Evolutionary conservation across 2,888 invertebrate genomes (phyloP), one percentile per base, ranked within the genome.

Genomic region (Eristalinus aeneus): DNA sequence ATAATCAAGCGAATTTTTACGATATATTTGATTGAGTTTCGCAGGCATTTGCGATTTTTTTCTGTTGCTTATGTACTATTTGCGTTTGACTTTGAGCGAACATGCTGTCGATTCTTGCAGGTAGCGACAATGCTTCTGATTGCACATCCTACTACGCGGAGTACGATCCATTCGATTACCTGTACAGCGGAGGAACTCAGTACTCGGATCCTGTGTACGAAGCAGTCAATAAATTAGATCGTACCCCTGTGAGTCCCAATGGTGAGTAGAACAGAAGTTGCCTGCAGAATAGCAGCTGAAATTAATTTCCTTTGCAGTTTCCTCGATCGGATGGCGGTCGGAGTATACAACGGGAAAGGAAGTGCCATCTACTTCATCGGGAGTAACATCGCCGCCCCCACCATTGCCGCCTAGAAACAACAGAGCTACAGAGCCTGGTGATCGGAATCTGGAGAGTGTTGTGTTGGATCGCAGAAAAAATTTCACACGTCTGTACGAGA

Each of bases 121-220:
- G 94, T 89, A 94, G 93, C 89, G 94, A 94, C 89, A 91, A 93
- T 80, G 93, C 93, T 87, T 95, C 95, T 23, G 94, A 95, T 88
- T 94, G 94, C 88, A 93, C 94, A 79, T 95, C 95, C 69, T 95
- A 96, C 88, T 96, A 96, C 89, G 95, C 96, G 89, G 95, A 95
- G 83, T 96, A 96, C 90, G 96, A 96, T 92, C 96, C 96, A n/a
- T 96, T 96, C 89, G 96, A 96, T 91, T 96, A 96, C 91, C 94
- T 96, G 91, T 95, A 96, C 90, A 94, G 94, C 89, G 94, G 94
- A 53, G 94, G 94, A 36, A 94, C 95, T 87, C 95, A 94, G 89
- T 95, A 94, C 89, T 95, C 95, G 82, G 95, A 96, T 92, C 95
- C 96, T 6, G 94, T 96, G 75, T 96, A 96, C 90, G 96, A 95